Base-by-base conservation (phyloP, 2,797 vertebrate genomes). In the Smutsia gigantea region DNA sequence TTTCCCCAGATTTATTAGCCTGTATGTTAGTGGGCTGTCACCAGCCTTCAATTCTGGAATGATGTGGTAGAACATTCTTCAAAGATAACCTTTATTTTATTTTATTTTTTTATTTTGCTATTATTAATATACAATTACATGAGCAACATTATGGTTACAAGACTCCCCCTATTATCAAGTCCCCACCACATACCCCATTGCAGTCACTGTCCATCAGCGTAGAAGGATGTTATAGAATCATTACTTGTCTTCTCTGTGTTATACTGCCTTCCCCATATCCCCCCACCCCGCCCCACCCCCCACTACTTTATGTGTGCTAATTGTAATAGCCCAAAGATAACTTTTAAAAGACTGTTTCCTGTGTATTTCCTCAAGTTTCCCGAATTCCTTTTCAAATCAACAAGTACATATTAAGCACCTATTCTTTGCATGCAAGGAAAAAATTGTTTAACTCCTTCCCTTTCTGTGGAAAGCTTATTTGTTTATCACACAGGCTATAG, bases 391-490 rank as follows among this genome's bases (percentile, higher is more conserved):
- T 92, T 83, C 34, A 88, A 92, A 83, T 78, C 72, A 96, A 39
- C 61, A 96, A 94, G 42, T 77, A 37, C 23, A 21, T 81, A 86
- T 88, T 82, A 82, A 87, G 64, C 25, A 59, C 51, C 55, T 51
- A 91, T 68, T 94, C 63, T 95, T 87, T 59, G 27, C 51, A 29
- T 53, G 79, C 95, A 39, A 95, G 75, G 29, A 25, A 77, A 46
- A 79, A 86, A 57, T 68, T n/a, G 0, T 34, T 68, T 49, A 85
- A 51, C 75, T 92, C 29, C 66, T 57, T 88, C 34, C 57, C 69
- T 79, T 31, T 59, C 0, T 71, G 25, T 85, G 87, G 75, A 77
- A 96, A 92, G 63, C 81, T 87, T 90, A 39, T 88, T 96, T 96
- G 64, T 93, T 96, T 93, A 61, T 87, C 39, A 74, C 0, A 1